These are phyloP conservation scores for Pipistrellus pipistrellus DNA, from an alignment of 2,797 vertebrate genomes.

Conservation along the genomic window DNA sequence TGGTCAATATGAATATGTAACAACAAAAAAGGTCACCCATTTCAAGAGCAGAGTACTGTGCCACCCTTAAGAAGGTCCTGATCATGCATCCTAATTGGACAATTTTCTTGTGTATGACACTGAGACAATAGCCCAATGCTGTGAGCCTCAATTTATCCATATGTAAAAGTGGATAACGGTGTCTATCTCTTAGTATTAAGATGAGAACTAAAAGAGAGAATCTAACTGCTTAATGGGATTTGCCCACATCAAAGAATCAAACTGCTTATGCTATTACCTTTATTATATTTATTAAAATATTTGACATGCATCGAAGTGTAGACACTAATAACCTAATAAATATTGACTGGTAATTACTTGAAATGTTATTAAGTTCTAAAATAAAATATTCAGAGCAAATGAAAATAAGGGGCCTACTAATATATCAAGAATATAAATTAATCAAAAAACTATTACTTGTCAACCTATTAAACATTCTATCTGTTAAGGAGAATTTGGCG, in stretches of 20 bases:
- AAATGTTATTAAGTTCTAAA: constrained; percentile 43
- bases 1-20: neutral
- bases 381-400: neutral
- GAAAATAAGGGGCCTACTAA: neutral
- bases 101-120: neutral
- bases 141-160: neutral
- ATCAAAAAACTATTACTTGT: constrained; percentile 18
- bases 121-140: neutral
- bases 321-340: neutral
- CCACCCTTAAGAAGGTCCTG: neutral
- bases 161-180: neutral
- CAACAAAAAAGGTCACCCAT: neutral
- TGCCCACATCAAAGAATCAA: neutral
- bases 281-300: constrained; percentile 37
- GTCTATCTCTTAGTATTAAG: neutral
- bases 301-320: constrained; percentile 20
- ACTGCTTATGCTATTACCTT: neutral
- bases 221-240: neutral
- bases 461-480: constrained; percentile 28
- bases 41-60: neutral
- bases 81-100: neutral
- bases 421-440: neutral
- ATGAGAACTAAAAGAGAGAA: neutral
- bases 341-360: neutral
- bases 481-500: constrained; percentile 23